Conservation (phyloP, 2,888 invertebrate species). For the Parelbella ahira region DNA sequence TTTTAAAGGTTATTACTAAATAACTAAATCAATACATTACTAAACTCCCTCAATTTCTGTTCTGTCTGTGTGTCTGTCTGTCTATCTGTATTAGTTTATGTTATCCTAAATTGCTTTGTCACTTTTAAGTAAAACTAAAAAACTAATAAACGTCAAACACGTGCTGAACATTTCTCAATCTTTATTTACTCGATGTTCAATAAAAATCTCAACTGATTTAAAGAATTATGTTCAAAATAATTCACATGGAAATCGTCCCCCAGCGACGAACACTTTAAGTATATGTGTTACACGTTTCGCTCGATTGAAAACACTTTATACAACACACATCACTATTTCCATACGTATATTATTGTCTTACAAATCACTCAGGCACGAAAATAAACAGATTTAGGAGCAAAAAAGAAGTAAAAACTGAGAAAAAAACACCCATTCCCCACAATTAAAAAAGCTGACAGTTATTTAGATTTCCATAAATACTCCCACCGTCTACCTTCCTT, state of each 20-base stretch:
- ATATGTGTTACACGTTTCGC: constrained; percentile 32
- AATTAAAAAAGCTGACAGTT: constrained; percentile 71
- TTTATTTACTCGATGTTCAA: neutral
- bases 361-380: constrained; percentile 70
- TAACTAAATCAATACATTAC: no score
- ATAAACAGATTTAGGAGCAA: constrained; percentile 68
- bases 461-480: constrained; percentile 80
- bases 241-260: constrained; percentile 40
- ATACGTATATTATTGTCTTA: constrained; percentile 56
- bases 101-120: no score
- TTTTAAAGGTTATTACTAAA: no score
- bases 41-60: no score
- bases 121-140: no score
- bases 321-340: constrained; percentile 35
- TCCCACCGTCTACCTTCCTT: constrained; percentile 57
- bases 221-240: constrained; percentile 28
- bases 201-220: constrained; percentile 1
- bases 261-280: constrained; percentile 34
- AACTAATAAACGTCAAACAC: neutral
- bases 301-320: constrained; percentile 45
- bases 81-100: no score
- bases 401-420: constrained; percentile 72
- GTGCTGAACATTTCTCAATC: no score
- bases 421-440: constrained; percentile 71
- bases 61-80: no score